Conservation (phyloP, 2,888 invertebrate genomes). For the Plebejus argus region DNA sequence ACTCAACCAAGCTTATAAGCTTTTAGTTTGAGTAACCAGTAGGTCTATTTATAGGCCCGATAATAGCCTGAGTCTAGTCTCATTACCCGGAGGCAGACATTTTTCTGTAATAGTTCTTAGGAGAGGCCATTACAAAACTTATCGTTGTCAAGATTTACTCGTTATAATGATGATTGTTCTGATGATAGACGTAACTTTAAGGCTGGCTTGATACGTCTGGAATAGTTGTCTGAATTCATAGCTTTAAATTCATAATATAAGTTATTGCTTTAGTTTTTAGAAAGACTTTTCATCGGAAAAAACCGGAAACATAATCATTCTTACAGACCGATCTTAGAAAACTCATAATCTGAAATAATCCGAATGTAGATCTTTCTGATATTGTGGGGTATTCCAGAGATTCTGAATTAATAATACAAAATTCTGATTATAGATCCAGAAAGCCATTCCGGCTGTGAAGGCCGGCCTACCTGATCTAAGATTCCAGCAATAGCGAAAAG, state of each 20-base stretch:
- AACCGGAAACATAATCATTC: too few species aligned
- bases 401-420: not conserved
- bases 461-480: not conserved
- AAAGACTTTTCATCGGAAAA: too few species aligned
- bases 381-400: not conserved
- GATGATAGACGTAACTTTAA: not conserved
- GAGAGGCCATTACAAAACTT: constrained; percentile 7
- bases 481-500: not conserved
- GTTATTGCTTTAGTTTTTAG: too few species aligned
- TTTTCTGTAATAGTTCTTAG: constrained; percentile 4
- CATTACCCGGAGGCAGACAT: constrained; percentile 14
- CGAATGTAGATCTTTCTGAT: not conserved
- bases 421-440: not conserved
- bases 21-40: not conserved
- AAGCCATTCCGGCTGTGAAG: not conserved
- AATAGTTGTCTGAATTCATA: too few species aligned
- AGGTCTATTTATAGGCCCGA: not conserved
- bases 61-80: not conserved
- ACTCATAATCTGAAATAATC: not conserved
- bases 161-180: not conserved
- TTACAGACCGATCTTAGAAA: too few species aligned
- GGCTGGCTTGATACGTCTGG: too few species aligned
- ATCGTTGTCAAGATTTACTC: not conserved
- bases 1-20: not conserved
- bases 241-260: too few species aligned